Evolutionary conservation across 37 sponge, comb jelly and placozoan species (phyloP).

Genomic region (Axinella damicornis): DNA sequence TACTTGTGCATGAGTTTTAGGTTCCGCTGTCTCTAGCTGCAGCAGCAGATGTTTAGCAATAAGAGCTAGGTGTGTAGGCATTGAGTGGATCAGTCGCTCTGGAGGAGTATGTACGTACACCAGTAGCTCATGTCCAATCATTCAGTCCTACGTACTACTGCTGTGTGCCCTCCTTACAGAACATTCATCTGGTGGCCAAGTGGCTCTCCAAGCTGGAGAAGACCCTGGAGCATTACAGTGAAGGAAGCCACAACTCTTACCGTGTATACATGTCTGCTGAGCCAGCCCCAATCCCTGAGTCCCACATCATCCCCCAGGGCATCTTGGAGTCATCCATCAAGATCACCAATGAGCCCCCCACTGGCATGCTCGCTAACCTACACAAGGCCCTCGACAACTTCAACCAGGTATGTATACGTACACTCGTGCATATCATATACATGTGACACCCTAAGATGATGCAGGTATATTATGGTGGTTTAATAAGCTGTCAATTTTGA

Average conservation of each 20-base stretch:
- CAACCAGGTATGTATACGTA: conserved; percentile 66
- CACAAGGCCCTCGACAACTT: conserved; percentile 98
- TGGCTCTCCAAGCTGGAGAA: conserved; percentile 98
- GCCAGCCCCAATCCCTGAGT: conserved; percentile 85
- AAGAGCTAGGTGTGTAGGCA: no score
- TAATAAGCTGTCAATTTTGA: no score
- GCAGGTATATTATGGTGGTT: no score
- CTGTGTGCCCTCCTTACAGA: conserved; percentile 43
- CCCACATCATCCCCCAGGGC: conserved; percentile 98
- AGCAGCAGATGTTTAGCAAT: no score
- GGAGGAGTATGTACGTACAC: no score
- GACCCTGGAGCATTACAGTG: conserved; percentile 89
- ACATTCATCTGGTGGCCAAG: conserved; percentile 95
- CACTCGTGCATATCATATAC: no score
- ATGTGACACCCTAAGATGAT: no score
- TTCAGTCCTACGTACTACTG: no score
- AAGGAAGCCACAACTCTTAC: conserved; percentile 83
- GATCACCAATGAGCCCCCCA: conserved; percentile 99
- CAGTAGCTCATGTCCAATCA: no score
- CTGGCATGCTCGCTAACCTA: conserved; percentile 98
- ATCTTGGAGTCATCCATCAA: conserved; percentile 96
- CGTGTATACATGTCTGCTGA: conserved; percentile 99
- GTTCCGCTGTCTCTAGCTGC: no score
- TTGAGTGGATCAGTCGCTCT: no score
- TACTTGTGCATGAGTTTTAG: no score